Evolutionary conservation across 2,888 invertebrate genomes (phyloP).

Genomic region (Yponomeuta sedellus): DNA sequence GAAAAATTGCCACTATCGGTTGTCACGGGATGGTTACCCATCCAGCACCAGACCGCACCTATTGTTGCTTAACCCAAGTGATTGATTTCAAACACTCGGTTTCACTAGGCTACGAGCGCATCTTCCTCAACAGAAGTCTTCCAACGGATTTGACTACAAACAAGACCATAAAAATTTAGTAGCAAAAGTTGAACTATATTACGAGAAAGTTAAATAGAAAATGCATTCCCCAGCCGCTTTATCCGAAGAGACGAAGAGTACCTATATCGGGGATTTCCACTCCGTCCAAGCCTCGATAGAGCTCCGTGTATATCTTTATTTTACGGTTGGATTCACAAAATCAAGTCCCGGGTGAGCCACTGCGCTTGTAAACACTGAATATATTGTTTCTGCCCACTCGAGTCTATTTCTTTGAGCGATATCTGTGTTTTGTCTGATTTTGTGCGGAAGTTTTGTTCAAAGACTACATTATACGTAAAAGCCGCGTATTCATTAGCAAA

Average conservation of each 20-base stretch:
- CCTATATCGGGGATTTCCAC: not conserved
- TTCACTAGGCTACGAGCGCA: too few species aligned
- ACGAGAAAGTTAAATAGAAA: not conserved
- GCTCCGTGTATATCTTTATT: not conserved
- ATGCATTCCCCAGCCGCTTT: not conserved
- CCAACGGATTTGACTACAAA: too few species aligned
- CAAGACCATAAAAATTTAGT: too few species aligned
- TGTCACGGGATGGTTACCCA: too few species aligned
- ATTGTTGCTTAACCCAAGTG: too few species aligned
- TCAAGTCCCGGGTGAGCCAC: not conserved
- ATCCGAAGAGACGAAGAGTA: not conserved
- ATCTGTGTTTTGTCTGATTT: not conserved
- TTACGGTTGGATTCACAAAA: not conserved
- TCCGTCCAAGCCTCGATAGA: not conserved
- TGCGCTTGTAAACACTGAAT: not conserved
- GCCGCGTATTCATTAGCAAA: too few species aligned
- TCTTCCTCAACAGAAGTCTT: too few species aligned
- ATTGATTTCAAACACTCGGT: too few species aligned
- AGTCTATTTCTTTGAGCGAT: not conserved
- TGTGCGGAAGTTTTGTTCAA: too few species aligned
- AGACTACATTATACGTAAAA: not conserved
- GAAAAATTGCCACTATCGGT: too few species aligned
- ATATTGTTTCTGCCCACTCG: not conserved
- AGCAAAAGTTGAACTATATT: too few species aligned
- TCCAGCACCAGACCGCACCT: too few species aligned